Evolutionary conservation across 2,888 invertebrate species (phyloP), one percentile per base, ranked within the genome.

Genomic region (Drosophila leonis): DNA sequence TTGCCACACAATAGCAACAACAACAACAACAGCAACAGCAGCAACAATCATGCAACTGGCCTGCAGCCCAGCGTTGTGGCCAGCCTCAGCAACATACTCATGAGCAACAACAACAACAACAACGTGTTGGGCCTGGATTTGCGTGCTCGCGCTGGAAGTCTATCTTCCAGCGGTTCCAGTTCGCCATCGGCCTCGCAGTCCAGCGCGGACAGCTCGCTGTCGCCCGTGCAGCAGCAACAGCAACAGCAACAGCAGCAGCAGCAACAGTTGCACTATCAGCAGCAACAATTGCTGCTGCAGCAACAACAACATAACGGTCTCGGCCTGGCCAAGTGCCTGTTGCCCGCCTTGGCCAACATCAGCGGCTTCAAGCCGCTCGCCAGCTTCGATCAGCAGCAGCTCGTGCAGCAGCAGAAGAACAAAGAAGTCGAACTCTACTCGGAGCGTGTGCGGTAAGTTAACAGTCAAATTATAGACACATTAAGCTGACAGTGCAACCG

Each of bases 81-180:
- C 60, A 74, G 85, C 1, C 44, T 91, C 51, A 87, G 79, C 75
- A 90, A 80, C 72, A 86, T 89, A 24, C 68, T 88, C 12, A 73
- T 80, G 63, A 67, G 39, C 65, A 77, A n/a, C 69, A 63, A 27
- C 56, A 82, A 68, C 65, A 88, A 82, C 64, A 77, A 35, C 64
- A 63, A 37, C 65, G 77, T 90, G 10, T 72, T 91, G 66, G 90
- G 90, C 62, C 84, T 91, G 54, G 94, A 94, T 83, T 90, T 94
- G 42, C 94, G 97, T 13, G 94, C 95, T 35, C 94, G 97, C 49
- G 95, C 97, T 61, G 96, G 96, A 82, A 96, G 97, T 81, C 92
- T 97, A 29, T 97, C 97, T 13, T 96, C 96, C 77, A 96, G 95
- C 81, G 97, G 96, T 33, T 97, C 97, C 44, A 96, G 96, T 71